Conservation (phyloP, 2,797 vertebrate species). For the Labroides dimidiatus region DNA sequence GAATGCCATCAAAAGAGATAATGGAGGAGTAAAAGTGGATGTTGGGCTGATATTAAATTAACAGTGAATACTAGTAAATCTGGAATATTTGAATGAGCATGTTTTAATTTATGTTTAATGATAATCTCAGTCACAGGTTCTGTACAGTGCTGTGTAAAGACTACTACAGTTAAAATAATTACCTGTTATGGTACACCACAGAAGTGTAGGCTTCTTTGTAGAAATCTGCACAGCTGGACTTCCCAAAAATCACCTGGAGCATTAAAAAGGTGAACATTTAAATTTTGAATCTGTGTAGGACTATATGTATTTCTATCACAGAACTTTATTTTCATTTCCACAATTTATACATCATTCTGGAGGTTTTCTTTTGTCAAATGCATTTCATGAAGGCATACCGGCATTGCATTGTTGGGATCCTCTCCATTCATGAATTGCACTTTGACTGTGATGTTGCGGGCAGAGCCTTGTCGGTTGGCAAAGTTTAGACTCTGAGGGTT, state of each 20-base stretch:
- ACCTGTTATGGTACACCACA: conserved; percentile 99
- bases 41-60: conserved; percentile 16
- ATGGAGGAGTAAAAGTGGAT: conserved; percentile 7
- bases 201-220: conserved; percentile 97
- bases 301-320: too few species aligned
- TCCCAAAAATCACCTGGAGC: conserved; percentile 96
- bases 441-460: conserved; percentile 98
- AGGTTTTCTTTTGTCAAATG: background rate
- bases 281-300: too few species aligned
- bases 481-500: conserved; percentile 99
- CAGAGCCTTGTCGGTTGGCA: conserved; percentile 98
- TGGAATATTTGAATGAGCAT: background rate
- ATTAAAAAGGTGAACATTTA: conserved; percentile 21
- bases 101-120: background rate
- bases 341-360: too few species aligned
- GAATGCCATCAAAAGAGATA: conserved; percentile 23
- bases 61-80: conserved; percentile 8
- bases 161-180: conserved; percentile 47
- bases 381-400: conserved; percentile 80
- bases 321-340: background rate
- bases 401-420: conserved; percentile 95
- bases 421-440: conserved; percentile 99
- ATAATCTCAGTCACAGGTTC: background rate
- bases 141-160: background rate
- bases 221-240: conserved; percentile 98